phyloP scores from a whole-genome alignment of 1,140 invertebrate species.

The Drosophila subobscura region DNA sequence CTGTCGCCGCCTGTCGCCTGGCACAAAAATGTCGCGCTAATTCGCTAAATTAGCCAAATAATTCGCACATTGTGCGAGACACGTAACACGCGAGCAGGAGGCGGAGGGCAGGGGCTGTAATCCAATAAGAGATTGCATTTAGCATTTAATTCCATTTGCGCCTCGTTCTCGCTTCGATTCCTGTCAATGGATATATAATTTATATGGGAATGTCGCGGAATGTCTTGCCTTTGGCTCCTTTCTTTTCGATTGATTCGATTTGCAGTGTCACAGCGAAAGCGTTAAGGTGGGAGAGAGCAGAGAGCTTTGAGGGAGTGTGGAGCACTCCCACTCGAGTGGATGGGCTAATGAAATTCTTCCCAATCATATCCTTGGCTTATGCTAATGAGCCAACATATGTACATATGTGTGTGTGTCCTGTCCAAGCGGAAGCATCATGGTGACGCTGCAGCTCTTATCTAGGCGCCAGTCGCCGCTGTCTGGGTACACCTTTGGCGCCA shows the following conservation, averaged over 20 bases:
- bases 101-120: conserved; percentile 46
- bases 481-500: conserved; percentile 67
- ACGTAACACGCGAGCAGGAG: conserved; percentile 4
- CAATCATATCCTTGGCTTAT: conserved; percentile 55
- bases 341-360: conserved; percentile 39
- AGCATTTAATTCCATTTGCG: conserved; percentile 80
- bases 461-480: conserved; percentile 36
- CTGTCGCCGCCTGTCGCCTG: conserved; percentile 13
- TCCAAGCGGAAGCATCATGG: conserved; percentile 22
- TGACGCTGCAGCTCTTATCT: conserved; percentile 27
- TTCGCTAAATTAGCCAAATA: conserved; percentile 73
- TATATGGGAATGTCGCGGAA: too few relatives aligned
- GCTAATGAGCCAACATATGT: conserved; percentile 55
- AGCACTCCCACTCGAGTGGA: conserved; percentile 16
- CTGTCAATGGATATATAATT: too few relatives aligned
- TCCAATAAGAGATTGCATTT: conserved; percentile 78
- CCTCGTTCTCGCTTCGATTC: conserved; percentile 59
- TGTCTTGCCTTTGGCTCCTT: too few relatives aligned
- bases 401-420: conserved; percentile 41
- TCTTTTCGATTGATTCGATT: conserved; percentile 37
- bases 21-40: conserved; percentile 47
- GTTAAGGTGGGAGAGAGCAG: conserved; percentile 2
- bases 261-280: background rate
- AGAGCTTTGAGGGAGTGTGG: conserved; percentile 9
- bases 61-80: conserved; percentile 69